Conservation (phyloP, 2,113 vertebrate genomes). For the Mustela lutreola region DNA sequence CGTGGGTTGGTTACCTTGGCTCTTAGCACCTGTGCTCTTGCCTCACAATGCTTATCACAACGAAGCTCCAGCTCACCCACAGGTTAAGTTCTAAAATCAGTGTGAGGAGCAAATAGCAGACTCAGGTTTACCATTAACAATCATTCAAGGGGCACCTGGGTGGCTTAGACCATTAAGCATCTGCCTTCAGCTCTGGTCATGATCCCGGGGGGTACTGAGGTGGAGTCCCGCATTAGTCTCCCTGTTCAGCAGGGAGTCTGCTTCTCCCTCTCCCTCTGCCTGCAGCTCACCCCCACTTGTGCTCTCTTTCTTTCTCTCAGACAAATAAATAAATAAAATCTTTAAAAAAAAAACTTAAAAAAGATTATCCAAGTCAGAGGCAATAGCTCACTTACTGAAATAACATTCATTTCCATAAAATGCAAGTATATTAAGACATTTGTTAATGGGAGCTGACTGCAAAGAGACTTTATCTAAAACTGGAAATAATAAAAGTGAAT, state of each 20-base stretch:
- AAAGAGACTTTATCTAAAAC: constrained; percentile 58
- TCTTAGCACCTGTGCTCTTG: not conserved
- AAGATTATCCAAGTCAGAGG: constrained; percentile 36
- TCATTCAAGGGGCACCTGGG: not conserved
- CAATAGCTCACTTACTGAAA: constrained; percentile 39
- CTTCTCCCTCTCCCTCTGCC: not conserved
- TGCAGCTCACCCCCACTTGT: not conserved
- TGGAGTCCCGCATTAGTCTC: not conserved
- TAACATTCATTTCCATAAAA: constrained; percentile 46
- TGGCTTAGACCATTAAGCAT: not conserved
- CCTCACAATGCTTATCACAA: not conserved
- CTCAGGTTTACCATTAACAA: not conserved
- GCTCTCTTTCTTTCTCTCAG: not conserved
- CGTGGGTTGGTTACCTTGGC: not conserved
- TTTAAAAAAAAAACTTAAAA: not conserved
- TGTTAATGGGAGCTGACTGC: constrained; percentile 17
- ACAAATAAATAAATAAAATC: no score
- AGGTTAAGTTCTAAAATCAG: constrained; percentile 34
- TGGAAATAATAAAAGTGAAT: constrained; percentile 6
- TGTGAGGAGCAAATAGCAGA: not conserved
- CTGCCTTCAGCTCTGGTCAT: not conserved
- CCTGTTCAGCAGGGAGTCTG: not conserved
- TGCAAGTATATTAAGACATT: constrained; percentile 42
- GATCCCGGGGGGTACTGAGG: not conserved
- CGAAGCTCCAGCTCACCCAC: not conserved